phyloP scores from a whole-genome alignment of 2,113 vertebrate genomes.

The Drymodes brunneopygia region DNA sequence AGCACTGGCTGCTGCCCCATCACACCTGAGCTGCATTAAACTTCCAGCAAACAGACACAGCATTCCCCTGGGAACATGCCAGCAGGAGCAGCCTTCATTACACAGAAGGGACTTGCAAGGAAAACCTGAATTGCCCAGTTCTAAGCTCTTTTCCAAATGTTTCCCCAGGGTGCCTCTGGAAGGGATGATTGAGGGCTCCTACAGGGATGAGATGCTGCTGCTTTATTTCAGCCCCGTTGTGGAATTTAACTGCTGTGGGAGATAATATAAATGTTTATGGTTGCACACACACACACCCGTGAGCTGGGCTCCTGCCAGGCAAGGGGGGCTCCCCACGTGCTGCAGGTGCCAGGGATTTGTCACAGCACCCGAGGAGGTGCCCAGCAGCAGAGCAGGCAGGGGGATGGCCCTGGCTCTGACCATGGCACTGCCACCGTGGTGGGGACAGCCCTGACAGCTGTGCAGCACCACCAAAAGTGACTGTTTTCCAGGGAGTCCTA shows the following conservation, averaged over 20 bases:
- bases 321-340: rapidly evolving
- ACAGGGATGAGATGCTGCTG: neutral
- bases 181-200: neutral
- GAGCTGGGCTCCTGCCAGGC: neutral
- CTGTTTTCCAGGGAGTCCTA: neutral
- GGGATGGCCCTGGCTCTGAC: neutral
- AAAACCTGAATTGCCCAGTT: neutral
- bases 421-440: neutral
- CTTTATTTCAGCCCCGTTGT: neutral
- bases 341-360: neutral
- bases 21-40: neutral
- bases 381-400: neutral
- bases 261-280: neutral
- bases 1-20: neutral
- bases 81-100: neutral
- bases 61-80: neutral
- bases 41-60: neutral
- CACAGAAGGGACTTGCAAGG: neutral
- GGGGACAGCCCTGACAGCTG: neutral
- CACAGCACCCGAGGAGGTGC: neutral
- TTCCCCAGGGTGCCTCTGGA: neutral
- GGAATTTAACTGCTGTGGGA: neutral
- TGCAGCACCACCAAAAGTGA: neutral
- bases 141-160: rapidly evolving
- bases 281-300: neutral